These are phyloP conservation scores for Meloidogyne floridensis DNA, from an alignment of 1,140 invertebrate genomes.

Conservation along the genomic window DNA sequence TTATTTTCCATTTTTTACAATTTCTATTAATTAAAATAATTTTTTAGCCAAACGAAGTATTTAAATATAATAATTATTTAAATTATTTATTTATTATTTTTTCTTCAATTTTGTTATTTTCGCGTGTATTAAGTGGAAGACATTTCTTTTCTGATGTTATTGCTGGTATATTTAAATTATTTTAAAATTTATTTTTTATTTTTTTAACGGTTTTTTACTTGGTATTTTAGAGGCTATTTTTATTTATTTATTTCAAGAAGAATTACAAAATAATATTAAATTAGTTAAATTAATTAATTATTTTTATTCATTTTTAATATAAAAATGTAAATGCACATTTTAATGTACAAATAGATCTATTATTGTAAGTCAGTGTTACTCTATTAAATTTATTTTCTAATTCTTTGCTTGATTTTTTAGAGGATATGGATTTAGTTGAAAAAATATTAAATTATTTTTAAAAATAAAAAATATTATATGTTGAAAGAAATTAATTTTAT, in stretches of 20 bases:
- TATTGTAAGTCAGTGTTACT: too few species aligned
- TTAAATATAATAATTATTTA: neutral
- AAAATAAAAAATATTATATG: too few species aligned
- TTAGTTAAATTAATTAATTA: neutral
- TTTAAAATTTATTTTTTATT: neutral
- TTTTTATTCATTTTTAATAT: neutral
- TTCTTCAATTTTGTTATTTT: constrained; percentile 73
- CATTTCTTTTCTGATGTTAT: constrained; percentile 85
- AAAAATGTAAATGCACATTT: too few species aligned
- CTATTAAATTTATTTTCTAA: too few species aligned
- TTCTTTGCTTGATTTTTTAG: too few species aligned
- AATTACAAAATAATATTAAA: neutral
- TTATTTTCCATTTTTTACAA: constrained; percentile 38
- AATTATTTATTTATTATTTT: constrained; percentile 14
- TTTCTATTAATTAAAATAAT: constrained; percentile 22
- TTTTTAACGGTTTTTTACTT: neutral
- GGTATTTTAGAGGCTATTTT: neutral
- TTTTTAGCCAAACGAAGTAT: too few species aligned
- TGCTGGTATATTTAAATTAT: constrained; percentile 70
- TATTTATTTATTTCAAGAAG: neutral
- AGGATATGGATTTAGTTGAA: too few species aligned
- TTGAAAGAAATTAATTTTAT: too few species aligned
- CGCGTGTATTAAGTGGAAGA: constrained; percentile 78
- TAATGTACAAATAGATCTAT: too few species aligned
- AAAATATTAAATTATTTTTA: too few species aligned